phyloP scores from a whole-genome alignment of 92 coral and sea anemone genomes.

The Umimayanthus chanpuru region DNA sequence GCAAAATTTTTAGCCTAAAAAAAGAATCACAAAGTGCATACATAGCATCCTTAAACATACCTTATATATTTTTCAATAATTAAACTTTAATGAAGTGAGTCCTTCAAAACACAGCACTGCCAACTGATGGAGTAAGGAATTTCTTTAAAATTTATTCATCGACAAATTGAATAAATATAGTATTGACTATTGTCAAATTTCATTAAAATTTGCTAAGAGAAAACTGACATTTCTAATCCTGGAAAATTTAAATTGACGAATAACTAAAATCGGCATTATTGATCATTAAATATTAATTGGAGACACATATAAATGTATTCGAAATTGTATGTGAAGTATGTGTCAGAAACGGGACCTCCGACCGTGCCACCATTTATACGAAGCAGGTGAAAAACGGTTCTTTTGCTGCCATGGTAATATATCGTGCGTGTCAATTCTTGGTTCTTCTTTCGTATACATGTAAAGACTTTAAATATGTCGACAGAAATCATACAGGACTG shows the following conservation, averaged over 20 bases:
- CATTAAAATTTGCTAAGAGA: constrained; percentile 10
- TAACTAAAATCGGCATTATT: background rate
- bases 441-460: background rate
- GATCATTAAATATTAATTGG: background rate
- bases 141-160: background rate
- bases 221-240: constrained; percentile 20
- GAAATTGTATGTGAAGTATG: background rate
- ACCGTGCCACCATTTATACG: background rate
- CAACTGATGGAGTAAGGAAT: too few species aligned
- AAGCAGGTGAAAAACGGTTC: background rate
- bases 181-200: too few species aligned
- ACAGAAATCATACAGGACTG: background rate
- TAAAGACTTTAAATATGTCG: background rate
- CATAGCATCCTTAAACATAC: too few species aligned
- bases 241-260: constrained; percentile 7
- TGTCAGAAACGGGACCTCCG: background rate
- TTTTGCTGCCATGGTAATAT: constrained; percentile 36
- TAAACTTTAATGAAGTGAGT: too few species aligned
- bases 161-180: background rate
- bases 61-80: too few species aligned
- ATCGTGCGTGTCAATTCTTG: background rate
- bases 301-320: background rate
- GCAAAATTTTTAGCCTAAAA: too few species aligned
- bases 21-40: too few species aligned
- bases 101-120: too few species aligned